phyloP scores from a whole-genome alignment of 2,797 vertebrate genomes.

The Balearica regulorum region DNA sequence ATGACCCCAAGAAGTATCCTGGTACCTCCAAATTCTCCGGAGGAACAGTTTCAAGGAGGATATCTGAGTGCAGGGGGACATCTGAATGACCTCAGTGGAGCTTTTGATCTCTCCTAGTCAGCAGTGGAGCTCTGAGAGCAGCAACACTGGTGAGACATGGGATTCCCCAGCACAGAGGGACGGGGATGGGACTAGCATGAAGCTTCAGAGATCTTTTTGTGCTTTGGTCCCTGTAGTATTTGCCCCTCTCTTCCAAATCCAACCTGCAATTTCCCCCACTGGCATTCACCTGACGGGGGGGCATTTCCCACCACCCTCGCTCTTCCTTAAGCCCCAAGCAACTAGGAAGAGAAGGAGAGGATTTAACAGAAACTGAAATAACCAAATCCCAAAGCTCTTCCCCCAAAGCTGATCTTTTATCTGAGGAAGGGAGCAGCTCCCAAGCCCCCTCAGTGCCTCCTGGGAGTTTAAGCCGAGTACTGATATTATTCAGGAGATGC shows the following conservation, averaged over 20 bases:
- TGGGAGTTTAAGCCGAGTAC: neutral
- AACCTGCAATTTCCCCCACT: neutral
- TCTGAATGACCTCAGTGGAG: too few relatives aligned
- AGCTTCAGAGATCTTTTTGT: neutral
- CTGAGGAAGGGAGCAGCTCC: neutral
- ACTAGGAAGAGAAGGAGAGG: neutral
- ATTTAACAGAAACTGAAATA: neutral
- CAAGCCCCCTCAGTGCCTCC: fast-evolving
- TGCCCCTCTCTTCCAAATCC: neutral
- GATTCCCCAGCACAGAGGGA: neutral
- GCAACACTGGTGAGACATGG: neutral
- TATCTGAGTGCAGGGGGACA: neutral
- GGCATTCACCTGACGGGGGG: neutral
- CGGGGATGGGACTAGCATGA: fast-evolving
- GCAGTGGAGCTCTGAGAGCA: neutral
- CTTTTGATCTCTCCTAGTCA: neutral
- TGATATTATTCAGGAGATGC: neutral
- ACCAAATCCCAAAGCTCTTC: neutral
- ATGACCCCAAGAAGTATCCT: neutral
- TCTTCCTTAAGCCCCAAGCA: neutral
- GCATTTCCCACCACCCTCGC: neutral
- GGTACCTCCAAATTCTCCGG: neutral
- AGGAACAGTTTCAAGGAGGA: neutral
- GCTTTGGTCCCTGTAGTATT: neutral
- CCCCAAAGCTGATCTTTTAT: neutral